Conservation (phyloP, 2,113 vertebrate species). For the Bucco capensis region DNA sequence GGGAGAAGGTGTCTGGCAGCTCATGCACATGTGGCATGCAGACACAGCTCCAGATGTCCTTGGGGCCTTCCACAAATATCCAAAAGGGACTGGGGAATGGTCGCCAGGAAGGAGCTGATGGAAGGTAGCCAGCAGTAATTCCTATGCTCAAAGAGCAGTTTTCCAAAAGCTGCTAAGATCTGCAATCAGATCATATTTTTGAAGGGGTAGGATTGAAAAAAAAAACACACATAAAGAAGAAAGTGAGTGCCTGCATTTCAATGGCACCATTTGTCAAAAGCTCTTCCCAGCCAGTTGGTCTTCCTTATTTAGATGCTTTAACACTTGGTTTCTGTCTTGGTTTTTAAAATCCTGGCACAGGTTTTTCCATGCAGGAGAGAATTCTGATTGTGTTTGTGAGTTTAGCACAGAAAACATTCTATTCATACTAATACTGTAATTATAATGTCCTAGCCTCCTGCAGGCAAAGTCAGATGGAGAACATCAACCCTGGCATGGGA, state of each 20-base stretch:
- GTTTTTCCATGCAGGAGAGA: not conserved
- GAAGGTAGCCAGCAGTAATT: slow-evolving; percentile 39
- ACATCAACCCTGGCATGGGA: not conserved
- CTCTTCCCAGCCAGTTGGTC: not conserved
- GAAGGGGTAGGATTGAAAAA: not conserved
- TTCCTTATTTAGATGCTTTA: not conserved
- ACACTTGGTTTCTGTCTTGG: not conserved
- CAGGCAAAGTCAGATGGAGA: not conserved
- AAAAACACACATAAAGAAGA: not conserved
- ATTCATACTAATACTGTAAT: not conserved
- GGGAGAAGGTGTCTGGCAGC: not conserved
- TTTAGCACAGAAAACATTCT: not conserved
- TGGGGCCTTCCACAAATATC: slow-evolving; percentile 22
- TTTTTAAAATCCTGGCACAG: not conserved
- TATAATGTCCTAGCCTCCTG: not conserved
- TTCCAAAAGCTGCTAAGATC: slow-evolving; percentile 20
- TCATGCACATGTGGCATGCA: slow-evolving; percentile 19
- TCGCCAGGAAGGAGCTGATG: slow-evolving; percentile 34
- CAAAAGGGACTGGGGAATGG: slow-evolving; percentile 19
- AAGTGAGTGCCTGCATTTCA: not conserved
- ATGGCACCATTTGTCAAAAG: not conserved
- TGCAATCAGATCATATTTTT: not conserved
- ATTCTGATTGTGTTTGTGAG: not conserved
- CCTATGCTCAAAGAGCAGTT: not conserved
- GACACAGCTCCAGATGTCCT: slow-evolving; percentile 45